Evolutionary conservation across 1,140 invertebrate species (phyloP).

Genomic region (Chironomus tepperi): DNA sequence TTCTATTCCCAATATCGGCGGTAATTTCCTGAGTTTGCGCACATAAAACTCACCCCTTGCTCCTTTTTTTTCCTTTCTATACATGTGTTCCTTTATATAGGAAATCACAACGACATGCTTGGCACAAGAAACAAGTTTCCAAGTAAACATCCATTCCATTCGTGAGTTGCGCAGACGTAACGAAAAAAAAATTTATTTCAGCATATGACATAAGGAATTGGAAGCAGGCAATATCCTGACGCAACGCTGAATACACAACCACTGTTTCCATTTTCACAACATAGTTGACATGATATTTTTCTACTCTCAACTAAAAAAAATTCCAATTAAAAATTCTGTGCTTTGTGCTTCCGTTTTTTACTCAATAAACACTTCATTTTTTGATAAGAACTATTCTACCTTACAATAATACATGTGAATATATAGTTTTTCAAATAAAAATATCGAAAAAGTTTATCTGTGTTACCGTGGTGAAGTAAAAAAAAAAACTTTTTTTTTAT

Average conservation of each 20-base stretch:
- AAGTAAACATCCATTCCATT: slow-evolving; percentile 7
- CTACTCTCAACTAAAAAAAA: slow-evolving; percentile 11
- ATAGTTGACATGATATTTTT: slow-evolving; percentile 14
- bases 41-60: neutral
- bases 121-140: neutral
- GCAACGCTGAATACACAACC: neutral
- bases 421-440: neutral
- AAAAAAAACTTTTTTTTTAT: too few relatives aligned
- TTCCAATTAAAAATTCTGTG: slow-evolving; percentile 8
- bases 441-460: neutral
- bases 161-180: neutral
- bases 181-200: neutral
- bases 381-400: neutral
- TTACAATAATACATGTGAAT: neutral
- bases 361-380: slow-evolving; percentile 13
- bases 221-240: neutral
- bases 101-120: neutral
- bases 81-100: neutral
- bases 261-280: slow-evolving; percentile 13
- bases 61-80: neutral
- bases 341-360: slow-evolving; percentile 12
- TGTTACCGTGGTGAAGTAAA: neutral
- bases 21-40: neutral
- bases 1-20: neutral
- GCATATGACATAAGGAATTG: slow-evolving; percentile 4